Evolutionary conservation across 2,888 invertebrate species (phyloP), one percentile per base, ranked within the genome.

Genomic region (Perdita meconis): DNA sequence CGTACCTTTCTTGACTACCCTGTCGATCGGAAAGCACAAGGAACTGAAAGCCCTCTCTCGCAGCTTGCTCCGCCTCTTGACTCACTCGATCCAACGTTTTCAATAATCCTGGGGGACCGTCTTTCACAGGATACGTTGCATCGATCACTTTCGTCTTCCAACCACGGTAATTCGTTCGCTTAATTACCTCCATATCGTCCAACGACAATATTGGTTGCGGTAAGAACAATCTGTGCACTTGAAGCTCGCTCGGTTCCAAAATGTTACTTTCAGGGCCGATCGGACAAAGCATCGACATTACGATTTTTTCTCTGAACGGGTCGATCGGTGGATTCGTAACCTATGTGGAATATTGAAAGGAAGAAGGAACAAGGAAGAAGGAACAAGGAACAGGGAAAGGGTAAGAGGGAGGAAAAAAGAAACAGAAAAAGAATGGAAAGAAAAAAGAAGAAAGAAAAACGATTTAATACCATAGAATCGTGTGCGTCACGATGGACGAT

Each of bases 251-350:
- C 6, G 99, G 99, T 89, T 97, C 95, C 83, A 99, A 93, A 71
- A 99, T 96, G 93, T 99, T 99, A 2, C 96, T 96, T 88, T 98
- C 98, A 0, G 99, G 99, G 0, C 99, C 99, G 88, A 99, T 96
- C 0, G 99, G 99, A 90, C 99, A 99, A 80, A 97, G 96, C 92
- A 99, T 94, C 0, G 99, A 98, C 99, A 99, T 99, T 77, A 99
- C 99, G 83, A 99, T 97, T 93, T 98, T 98, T 93, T 99, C 99
- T 87, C 98, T 95, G 89, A 99, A 99, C 42, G 99, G 99, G 94
- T 99, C 99, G 85, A 99, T 99, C 3, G 99, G 99, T 4, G 99
- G 99, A 94, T 99, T 99, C 87, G 99, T 99, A 86, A 98, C 95
- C 93, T 95, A 60, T 26, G 1, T n/a, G 16, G 10, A 34, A 24